Base-by-base conservation (phyloP, 1,140 invertebrate genomes). In the Diploscapter pachys region DNA sequence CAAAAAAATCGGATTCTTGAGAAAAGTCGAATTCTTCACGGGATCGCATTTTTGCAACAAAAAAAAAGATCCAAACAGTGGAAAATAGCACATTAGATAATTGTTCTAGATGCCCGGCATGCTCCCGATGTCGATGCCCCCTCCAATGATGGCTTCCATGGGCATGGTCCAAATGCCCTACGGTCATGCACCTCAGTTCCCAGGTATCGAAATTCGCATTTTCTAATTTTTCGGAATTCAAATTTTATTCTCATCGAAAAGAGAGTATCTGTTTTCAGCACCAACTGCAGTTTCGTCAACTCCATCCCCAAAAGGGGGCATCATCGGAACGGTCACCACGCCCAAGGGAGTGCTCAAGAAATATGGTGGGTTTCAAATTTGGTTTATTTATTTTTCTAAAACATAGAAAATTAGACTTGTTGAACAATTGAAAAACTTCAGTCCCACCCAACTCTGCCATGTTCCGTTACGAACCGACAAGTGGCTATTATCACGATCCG, bases 401-500 rank as follows among this genome's bases (percentile, higher is more conserved):
- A 49, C 2, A 5, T 5, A 2, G 4, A 4, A 6, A 13, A 54
- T 31, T 73, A 52, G n/a, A 5, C 54, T 2, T 79, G 11, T 69
- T 53, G 4, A n/a, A n/a, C n/a, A n/a, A n/a, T n/a, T n/a, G n/a
- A n/a, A n/a, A n/a, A n/a, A n/a, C n/a, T n/a, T 72, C 56, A 82
- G 82, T 69, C 8, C 79, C 63, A 8, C 96, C 96, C 48, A 94
- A 98, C 90, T 59, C 73, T 6, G 31, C 91, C 92, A 2, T 91
- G 91, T 98, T 96, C 86, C 91, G 94, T 81, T 97, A 94, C 86
- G 96, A 99, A 86, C 93, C 94, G 85, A 90, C 91, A 0, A 96
- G 94, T 11, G 95, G 95, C 0, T 99, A 96, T 85, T 98, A 98
- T 84, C 98, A 96, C 86, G 96, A 99, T 87, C 90, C 93, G 2